Base-by-base conservation (phyloP, 1,140 invertebrate species). In the Chironomus tepperi region DNA sequence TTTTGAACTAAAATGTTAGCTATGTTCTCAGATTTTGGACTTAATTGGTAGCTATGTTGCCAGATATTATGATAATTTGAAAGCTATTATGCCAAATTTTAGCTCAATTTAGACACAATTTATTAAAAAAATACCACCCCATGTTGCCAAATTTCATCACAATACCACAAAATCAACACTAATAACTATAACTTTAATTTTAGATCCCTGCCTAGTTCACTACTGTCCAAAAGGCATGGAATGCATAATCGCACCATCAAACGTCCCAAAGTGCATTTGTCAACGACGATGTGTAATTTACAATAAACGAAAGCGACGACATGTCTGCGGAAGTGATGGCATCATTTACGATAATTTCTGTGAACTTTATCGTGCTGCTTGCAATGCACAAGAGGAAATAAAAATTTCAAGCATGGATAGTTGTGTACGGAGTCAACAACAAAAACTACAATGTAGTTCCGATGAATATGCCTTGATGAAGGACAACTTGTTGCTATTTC, bases 311-410 rank as follows among this genome's bases (percentile, higher is more conserved):
- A 82, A 83, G 75, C 86, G 87, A 75, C 83, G 84, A 75, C 86
- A 88, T 74, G 89, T 92, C 64, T 93, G 91, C 80, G 91, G 89
- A n/a, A 88, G 89, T 8, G 89, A 93, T 80, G 90, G 90, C 2
- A 84, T 86, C 73, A 83, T 90, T 57, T 93, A 93, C 80, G 85
- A 87, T 12, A 92, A 90, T 80, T 90, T 92, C 79, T 93, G 91
- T 80, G 89, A 92, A 77, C 84, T 93, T 57, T 91, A 92, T 79
- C 83, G 89, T 65, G 85, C 87, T 1, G 88, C 90, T 15, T 93
- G 91, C 79, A 80, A 89, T 9, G 82, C 83, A n/a, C 83, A 84
- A 1, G 81, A 81, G 15, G 82, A 85, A 72, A 87, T 92, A 67
- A 84, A 85, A 73, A 84, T 90, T 12, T 86, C 87, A 77, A 80